Evolutionary conservation across 1,140 invertebrate genomes (phyloP).

Genomic region (Euura lappo): DNA sequence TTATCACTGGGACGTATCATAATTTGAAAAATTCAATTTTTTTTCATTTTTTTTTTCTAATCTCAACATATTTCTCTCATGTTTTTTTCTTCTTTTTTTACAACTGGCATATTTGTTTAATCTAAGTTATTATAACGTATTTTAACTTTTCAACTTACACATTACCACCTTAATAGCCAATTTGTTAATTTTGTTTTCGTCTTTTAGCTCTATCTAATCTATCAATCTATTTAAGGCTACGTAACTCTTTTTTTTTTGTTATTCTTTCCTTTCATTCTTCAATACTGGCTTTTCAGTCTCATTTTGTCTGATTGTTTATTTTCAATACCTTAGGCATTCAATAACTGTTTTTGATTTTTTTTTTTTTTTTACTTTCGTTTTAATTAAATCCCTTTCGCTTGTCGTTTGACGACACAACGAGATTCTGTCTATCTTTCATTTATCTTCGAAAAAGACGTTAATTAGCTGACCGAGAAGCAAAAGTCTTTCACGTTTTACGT

Average conservation of each 20-base stretch:
- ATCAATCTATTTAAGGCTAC: conserved; percentile 46
- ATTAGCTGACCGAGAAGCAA: no score
- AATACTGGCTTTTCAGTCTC: conserved; percentile 62
- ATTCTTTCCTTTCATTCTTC: no score
- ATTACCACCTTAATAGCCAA: conserved; percentile 40
- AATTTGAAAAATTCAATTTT: background rate
- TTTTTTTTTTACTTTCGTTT: background rate
- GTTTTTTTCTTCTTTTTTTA: conserved; percentile 36
- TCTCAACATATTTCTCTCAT: conserved; percentile 13
- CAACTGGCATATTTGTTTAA: conserved; percentile 55
- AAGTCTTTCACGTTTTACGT: conserved; percentile 12
- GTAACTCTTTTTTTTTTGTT: conserved; percentile 21
- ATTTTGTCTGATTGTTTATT: conserved; percentile 37
- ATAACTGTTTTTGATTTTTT: background rate
- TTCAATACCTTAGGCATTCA: background rate
- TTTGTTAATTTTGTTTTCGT: conserved; percentile 27
- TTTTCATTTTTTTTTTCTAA: conserved; percentile 1
- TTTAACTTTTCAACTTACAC: conserved; percentile 33
- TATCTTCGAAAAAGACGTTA: no score
- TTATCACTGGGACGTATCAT: conserved; percentile 38
- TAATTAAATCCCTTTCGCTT: background rate
- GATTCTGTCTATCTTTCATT: no score
- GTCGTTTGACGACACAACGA: background rate
- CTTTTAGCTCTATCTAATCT: conserved; percentile 50
- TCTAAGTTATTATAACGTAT: conserved; percentile 1